phyloP scores from a whole-genome alignment of 2,888 invertebrate genomes.

The Serripes groenlandicus region DNA sequence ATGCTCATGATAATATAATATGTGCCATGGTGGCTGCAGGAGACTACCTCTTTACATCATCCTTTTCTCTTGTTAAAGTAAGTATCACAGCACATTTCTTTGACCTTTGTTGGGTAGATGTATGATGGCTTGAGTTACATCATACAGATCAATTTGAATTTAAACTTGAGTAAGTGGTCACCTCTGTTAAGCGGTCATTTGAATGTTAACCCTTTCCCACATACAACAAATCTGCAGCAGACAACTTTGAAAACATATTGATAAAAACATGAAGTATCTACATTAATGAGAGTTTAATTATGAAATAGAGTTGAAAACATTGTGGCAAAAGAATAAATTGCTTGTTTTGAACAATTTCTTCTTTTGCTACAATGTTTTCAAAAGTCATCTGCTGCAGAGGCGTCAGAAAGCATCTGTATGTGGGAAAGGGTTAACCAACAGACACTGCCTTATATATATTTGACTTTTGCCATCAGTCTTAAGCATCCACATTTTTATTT shows the following conservation, averaged over 20 bases:
- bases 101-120: too few relatives aligned
- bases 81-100: constrained; percentile 1
- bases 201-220: not conserved
- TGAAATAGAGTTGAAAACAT: not conserved
- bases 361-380: constrained; percentile 2
- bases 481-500: too few relatives aligned
- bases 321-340: not conserved
- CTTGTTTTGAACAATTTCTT: not conserved
- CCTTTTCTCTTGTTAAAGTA: constrained; percentile 83
- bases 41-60: constrained; percentile 81
- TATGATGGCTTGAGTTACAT: too few relatives aligned
- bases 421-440: not conserved
- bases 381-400: not conserved
- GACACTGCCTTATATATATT: too few relatives aligned
- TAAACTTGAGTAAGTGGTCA: too few relatives aligned
- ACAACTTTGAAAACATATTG: not conserved
- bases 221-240: not conserved
- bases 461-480: too few relatives aligned
- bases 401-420: not conserved
- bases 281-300: not conserved
- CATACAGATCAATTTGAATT: too few relatives aligned
- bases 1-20: constrained; percentile 83
- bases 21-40: constrained; percentile 78
- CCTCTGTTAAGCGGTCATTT: too few relatives aligned
- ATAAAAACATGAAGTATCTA: not conserved